A percentile compares a stretch with the other conserved stretches of the same genome.
phyloP scores from a whole-genome alignment of 2,797 vertebrate genomes.

The Enteromius unitaeniatus region DNA sequence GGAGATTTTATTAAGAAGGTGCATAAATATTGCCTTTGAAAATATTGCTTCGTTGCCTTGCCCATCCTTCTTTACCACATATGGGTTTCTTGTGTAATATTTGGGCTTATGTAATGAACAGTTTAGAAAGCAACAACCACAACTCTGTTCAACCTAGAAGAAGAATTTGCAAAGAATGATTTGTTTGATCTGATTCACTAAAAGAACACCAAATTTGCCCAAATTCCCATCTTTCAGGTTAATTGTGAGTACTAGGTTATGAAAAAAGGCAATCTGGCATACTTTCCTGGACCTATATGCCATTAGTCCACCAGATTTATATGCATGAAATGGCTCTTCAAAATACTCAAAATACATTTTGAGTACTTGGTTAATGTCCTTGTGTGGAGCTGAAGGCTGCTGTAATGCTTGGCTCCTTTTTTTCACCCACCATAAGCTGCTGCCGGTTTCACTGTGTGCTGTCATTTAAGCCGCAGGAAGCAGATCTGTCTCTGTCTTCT shows the following conservation, averaged over 20 bases:
- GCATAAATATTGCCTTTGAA: conserved; percentile 45
- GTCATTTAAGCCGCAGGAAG: conserved; percentile 73
- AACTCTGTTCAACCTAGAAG: conserved; percentile 12
- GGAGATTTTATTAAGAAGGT: conserved; percentile 40
- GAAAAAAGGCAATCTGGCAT: neutral
- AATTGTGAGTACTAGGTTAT: neutral
- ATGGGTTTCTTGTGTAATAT: conserved; percentile 36
- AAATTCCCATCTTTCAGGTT: neutral
- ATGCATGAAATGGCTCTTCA: neutral
- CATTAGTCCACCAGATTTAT: neutral
- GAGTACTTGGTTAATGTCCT: neutral
- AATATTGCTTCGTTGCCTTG: conserved; percentile 23
- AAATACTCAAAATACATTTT: too few relatives aligned
- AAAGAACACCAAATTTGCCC: neutral
- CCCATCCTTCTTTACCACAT: conserved; percentile 27
- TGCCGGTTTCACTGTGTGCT: conserved; percentile 58
- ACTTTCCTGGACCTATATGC: conserved; percentile 5
- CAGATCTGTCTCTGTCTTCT: conserved; percentile 64
- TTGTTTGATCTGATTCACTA: neutral
- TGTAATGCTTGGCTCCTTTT: neutral
- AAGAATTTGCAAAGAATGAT: conserved; percentile 12
- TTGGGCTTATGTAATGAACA: conserved; percentile 35
- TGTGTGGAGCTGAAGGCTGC: conserved; percentile 7
- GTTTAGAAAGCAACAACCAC: conserved; percentile 31
- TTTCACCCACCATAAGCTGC: conserved; percentile 10